Evolutionary conservation across 2,113 vertebrate genomes (phyloP), one percentile per base, ranked within the genome.

Genomic region (Plestiodon gilberti): DNA sequence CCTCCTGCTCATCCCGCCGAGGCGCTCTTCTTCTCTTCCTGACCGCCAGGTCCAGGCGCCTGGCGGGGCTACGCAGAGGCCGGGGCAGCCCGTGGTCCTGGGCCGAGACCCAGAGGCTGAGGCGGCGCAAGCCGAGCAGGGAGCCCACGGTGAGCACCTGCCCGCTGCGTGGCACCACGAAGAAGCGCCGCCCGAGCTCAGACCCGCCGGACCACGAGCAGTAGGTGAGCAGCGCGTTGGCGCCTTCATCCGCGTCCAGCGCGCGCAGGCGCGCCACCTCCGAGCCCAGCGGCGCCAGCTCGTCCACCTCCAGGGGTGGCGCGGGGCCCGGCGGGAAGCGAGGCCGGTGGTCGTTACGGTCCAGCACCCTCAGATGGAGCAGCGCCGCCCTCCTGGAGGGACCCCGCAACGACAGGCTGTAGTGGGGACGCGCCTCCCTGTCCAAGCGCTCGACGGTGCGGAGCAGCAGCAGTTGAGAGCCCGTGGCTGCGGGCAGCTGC

Each of bases 341-440:
- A 2, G 96, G 97, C 2, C 83, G 88, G 88, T 96, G 97, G 93
- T 96, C 96, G 90, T 97, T 97, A 77, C 88, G 80, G 92, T 97
- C 96, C 59, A 95, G 87, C 43, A 97, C 95, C 9, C 96, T 92
- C 3, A 97, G 93, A 81, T 93, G 93, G 3, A 98, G 52, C 22
- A 80, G 75, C 33, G 92, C 92, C 18, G 90, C 38, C 43, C 43
- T 8, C 78, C 87, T 81, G 4, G 69, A 61, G 78, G 38, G 75
- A 62, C 95, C 96, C 71, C 91, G 84, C 86, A 95, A 91, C 28
- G 25, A 76, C 81, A 98, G 87, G 80, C 89, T 81, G 91, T 97
- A 97, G 87, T 85, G 92, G 18, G 96, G 89, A 9, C 95, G 96
- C 33, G 94, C 92, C 91, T 97, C 96, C 80, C 97, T 90, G 91